Conservation (phyloP, 2,113 vertebrate genomes). For the Sylvietta virens region DNA sequence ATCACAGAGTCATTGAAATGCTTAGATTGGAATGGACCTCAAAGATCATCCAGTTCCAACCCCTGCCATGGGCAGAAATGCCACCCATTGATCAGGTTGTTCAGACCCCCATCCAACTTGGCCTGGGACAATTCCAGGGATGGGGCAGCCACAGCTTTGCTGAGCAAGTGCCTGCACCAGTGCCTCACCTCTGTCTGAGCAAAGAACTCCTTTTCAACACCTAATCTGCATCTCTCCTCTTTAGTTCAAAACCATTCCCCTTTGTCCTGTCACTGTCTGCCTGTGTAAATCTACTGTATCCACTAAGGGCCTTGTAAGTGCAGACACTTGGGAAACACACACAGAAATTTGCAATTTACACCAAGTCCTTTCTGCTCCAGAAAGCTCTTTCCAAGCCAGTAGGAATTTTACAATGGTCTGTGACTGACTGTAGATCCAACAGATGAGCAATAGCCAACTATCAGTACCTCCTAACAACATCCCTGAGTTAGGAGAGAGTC, state of each 20-base stretch:
- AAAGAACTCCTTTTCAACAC: not conserved
- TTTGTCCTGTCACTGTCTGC: not conserved
- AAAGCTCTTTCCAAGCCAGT: not conserved
- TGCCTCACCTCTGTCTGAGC: not conserved
- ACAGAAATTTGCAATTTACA: not conserved
- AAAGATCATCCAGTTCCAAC: not conserved
- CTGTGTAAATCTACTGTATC: not conserved
- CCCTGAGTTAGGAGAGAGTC: not conserved
- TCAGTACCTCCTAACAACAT: not conserved
- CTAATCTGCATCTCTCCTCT: not conserved
- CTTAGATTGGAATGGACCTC: not conserved
- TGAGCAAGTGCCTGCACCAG: not conserved
- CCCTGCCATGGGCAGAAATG: not conserved
- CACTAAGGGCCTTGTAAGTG: not conserved
- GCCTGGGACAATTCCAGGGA: not conserved
- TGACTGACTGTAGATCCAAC: not conserved
- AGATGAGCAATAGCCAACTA: not conserved
- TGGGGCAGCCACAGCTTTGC: not conserved
- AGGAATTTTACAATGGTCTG: not conserved
- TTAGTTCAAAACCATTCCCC: not conserved
- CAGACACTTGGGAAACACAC: not conserved
- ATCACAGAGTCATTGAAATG: not conserved
- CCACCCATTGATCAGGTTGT: not conserved
- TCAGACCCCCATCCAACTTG: not conserved
- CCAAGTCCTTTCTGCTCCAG: not conserved